Percentiles rank a stretch among this genome's conserved stretches.
These are phyloP conservation scores for Dendropsophus ebraccatus DNA, from an alignment of 2,113 vertebrate species.

Conservation along the genomic window DNA sequence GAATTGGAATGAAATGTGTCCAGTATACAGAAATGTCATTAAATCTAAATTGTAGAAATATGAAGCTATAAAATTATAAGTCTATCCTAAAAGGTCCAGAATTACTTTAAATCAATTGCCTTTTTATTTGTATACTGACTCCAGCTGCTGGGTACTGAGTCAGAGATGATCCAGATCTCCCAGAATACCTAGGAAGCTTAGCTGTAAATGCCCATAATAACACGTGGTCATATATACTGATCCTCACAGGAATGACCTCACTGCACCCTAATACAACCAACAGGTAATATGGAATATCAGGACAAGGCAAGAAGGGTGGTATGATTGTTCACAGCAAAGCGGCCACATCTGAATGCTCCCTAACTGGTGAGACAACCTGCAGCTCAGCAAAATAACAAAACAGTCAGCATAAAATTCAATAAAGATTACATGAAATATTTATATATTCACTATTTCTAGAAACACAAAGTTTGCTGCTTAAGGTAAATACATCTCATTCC, in stretches of 20 bases:
- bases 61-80: not conserved
- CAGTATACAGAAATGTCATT: not conserved
- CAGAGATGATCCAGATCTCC: too few relatives aligned
- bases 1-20: not conserved
- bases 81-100: not conserved
- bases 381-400: constrained; percentile 19
- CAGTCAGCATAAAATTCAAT: too few relatives aligned
- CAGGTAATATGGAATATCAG: too few relatives aligned
- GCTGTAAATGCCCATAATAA: too few relatives aligned
- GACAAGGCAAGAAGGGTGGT: too few relatives aligned
- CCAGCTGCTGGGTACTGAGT: too few relatives aligned
- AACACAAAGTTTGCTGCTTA: constrained; percentile 7
- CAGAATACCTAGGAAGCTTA: too few relatives aligned
- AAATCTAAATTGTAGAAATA: not conserved
- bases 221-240: too few relatives aligned
- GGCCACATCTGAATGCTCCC: too few relatives aligned
- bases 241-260: too few relatives aligned
- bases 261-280: too few relatives aligned
- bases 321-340: too few relatives aligned
- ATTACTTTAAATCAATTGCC: not conserved
- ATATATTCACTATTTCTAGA: not conserved
- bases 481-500: constrained; percentile 31
- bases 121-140: not conserved
- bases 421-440: constrained; percentile 31
- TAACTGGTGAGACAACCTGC: not conserved